A percentile compares a stretch with the other conserved stretches of the same genome.
Conservation (phyloP, 35 echinoderm and acorn worm genomes). For the Ophiothrix spiculata region DNA sequence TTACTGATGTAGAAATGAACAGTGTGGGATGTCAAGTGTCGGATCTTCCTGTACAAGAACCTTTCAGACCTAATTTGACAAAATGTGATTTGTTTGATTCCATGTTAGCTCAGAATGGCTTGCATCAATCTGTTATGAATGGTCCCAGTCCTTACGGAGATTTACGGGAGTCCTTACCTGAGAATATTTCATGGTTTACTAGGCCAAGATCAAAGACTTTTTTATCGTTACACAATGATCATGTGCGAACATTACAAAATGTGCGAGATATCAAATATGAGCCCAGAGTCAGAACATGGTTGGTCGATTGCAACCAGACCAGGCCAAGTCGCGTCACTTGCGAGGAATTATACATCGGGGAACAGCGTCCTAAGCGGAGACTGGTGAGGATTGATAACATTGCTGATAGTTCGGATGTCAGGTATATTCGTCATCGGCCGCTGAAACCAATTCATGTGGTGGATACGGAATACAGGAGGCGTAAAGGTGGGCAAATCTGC, state of each 20-base stretch:
- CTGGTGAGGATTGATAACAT: conserved; percentile 61
- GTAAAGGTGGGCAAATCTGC: conserved; percentile 77
- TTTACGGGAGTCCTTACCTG: neutral
- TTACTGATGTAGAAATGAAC: neutral
- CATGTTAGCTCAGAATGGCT: neutral
- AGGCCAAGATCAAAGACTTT: conserved; percentile 1
- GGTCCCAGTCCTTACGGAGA: neutral
- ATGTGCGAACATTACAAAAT: neutral
- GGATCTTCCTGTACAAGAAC: neutral
- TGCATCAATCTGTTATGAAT: neutral
- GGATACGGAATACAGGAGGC: conserved; percentile 72
- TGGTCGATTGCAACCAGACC: neutral
- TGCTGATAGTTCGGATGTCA: conserved; percentile 43
- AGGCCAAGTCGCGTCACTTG: conserved; percentile 31
- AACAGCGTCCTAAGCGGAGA: conserved; percentile 14
- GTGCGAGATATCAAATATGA: neutral
- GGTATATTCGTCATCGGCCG: conserved; percentile 71
- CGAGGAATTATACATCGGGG: conserved; percentile 13
- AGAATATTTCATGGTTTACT: neutral
- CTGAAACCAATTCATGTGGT: conserved; percentile 88
- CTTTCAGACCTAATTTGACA: neutral
- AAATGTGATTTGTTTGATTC: neutral
- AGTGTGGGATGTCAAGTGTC: conserved; percentile 2
- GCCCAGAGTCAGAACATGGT: neutral
- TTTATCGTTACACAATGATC: neutral